Evolutionary conservation across 2,113 vertebrate species (phyloP), one percentile per base, ranked within the genome.

Genomic region (Thamnaconus septentrionalis): DNA sequence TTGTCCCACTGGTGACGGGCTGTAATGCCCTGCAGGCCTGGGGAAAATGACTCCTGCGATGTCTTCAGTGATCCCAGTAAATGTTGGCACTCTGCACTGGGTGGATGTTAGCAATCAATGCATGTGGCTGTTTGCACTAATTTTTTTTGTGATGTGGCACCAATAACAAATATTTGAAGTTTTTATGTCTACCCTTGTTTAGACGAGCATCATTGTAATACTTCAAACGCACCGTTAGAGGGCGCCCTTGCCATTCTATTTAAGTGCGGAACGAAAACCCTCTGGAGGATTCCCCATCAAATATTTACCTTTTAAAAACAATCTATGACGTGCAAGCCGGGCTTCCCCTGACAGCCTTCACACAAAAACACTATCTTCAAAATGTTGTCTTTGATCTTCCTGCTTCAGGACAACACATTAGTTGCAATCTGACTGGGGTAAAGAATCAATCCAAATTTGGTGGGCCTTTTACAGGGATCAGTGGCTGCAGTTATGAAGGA

Each of bases 1-100:
- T 76, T 68, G 57, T 72, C 76, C 66, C 66, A 63, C 4, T 52
- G 61, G 70, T 75, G 65, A 81, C 73, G 61, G 68, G 69, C 57
- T 58, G 56, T 45, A 31, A 65, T 0, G 68, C 59, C 66, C 67
- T 57, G 73, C 63, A 65, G 66, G 41, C 59, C 5, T 10, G 5
- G 2, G 1, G 57, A 55, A 73, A 79, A 78, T 67, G 54, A 73
- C 66, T 78, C 58, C 39, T 0, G 5, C 66, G 41, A 69, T 78
- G 68, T 81, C 69, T 72, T 72, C 64, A 57, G 7, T 74, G 54
- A 81, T 70, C 55, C 52, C 71, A 64, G 41, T 62, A 62, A 76
- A 48, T 47, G 11, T 40, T 41, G 7, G 45, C 18, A 31, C 18
- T 31, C 18, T 31, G 62, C 46, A 61, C 2, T 7, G 42, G 31